Conservation (phyloP, 2,113 vertebrate genomes). For the Callionymus lyra region DNA sequence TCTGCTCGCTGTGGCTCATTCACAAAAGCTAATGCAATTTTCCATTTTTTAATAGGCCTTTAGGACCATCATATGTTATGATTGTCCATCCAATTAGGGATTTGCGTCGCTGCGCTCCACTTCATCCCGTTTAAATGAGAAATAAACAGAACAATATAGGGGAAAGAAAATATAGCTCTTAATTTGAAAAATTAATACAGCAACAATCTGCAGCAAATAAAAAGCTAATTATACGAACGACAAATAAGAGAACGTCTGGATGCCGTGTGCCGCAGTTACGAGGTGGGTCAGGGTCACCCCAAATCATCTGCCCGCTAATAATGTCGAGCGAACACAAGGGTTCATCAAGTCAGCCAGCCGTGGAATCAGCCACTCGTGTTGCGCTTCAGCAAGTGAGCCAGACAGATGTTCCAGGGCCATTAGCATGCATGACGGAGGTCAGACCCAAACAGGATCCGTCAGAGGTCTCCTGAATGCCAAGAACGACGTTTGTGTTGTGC, state of each 20-base stretch:
- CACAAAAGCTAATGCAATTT: conserved; percentile 40
- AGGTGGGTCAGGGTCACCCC: conserved; percentile 41
- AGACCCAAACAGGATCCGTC: conserved; percentile 44
- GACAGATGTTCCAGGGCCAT: conserved; percentile 70
- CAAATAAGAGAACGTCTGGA: conserved; percentile 33
- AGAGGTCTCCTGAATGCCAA: conserved; percentile 66
- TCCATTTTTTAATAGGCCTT: conserved; percentile 50
- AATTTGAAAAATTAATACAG: conserved; percentile 59
- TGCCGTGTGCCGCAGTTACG: conserved; percentile 5
- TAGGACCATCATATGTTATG: conserved; percentile 45
- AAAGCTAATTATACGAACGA: conserved; percentile 49
- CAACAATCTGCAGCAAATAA: conserved; percentile 54
- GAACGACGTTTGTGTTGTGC: conserved; percentile 45
- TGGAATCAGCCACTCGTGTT: conserved; percentile 48
- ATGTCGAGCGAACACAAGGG: conserved; percentile 47
- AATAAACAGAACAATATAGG: conserved; percentile 52
- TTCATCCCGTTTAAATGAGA: conserved; percentile 49
- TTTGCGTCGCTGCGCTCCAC: conserved; percentile 45
- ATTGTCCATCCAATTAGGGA: conserved; percentile 57
- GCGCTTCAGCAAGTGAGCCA: conserved; percentile 37
- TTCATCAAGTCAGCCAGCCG: conserved; percentile 59
- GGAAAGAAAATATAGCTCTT: conserved; percentile 40
- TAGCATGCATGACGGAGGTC: conserved; percentile 57
- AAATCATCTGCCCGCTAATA: conserved; percentile 46
- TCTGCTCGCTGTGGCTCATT: conserved; percentile 31